These are phyloP conservation scores for Smutsia gigantea DNA, from an alignment of 2,797 vertebrate genomes.

Conservation along the genomic window DNA sequence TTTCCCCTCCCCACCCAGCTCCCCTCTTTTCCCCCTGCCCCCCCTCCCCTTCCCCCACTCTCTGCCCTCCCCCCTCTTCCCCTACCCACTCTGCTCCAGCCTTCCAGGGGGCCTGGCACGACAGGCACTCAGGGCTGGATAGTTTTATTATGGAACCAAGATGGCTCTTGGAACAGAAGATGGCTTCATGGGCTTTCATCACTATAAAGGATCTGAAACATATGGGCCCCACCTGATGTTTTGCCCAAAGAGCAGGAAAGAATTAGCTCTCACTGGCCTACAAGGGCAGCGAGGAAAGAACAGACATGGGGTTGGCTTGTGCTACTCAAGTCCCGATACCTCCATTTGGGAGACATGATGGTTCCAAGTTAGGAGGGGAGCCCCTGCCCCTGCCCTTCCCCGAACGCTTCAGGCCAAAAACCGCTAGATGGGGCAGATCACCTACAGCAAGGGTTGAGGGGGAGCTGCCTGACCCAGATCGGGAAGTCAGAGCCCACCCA, in stretches of 20 bases:
- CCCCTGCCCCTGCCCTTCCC: background rate
- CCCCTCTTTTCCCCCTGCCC: too few species aligned
- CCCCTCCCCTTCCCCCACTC: background rate
- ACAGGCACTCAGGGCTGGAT: background rate
- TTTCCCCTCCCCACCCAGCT: accelerated
- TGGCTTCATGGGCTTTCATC: background rate
- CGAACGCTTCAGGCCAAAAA: background rate
- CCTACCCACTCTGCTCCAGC: background rate
- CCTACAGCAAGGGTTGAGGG: background rate
- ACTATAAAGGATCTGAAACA: background rate
- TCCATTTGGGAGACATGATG: background rate
- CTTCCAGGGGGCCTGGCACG: background rate
- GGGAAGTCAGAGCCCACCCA: background rate
- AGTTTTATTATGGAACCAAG: background rate
- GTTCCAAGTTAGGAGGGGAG: background rate
- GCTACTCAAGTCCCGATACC: background rate
- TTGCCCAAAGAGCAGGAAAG: background rate
- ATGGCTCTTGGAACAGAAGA: background rate
- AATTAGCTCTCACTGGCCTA: background rate
- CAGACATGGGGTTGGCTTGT: background rate
- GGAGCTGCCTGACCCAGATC: background rate
- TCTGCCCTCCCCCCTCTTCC: background rate
- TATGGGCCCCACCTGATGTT: background rate
- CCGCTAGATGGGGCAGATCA: background rate
- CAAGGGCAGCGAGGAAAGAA: background rate